A percentile compares a stretch with the other conserved stretches of the same genome.
phyloP scores from a whole-genome alignment of 2,797 vertebrate species.

The Glyptemys insculpta region DNA sequence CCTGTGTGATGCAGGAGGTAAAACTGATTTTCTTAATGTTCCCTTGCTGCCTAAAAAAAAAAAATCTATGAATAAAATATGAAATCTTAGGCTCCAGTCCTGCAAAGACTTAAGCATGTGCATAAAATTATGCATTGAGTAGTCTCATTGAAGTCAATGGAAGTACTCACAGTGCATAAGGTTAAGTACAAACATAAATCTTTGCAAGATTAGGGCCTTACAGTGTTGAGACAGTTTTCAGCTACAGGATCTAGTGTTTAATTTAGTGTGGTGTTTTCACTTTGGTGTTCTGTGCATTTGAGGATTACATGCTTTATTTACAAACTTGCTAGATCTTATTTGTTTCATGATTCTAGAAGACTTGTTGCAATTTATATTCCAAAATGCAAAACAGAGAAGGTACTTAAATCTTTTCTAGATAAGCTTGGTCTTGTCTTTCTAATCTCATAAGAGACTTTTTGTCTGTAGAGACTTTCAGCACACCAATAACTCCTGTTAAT shows the following conservation, averaged over 20 bases:
- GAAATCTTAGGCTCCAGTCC: rapidly evolving
- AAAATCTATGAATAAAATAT: background rate
- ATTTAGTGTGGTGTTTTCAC: rapidly evolving
- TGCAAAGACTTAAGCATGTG: background rate
- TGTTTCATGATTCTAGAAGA: background rate
- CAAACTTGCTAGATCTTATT: background rate
- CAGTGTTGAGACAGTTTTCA: rapidly evolving
- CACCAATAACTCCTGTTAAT: rapidly evolving
- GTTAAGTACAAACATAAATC: background rate
- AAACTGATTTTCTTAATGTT: background rate
- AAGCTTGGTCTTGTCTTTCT: background rate
- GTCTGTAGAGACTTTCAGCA: background rate
- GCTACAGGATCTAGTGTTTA: rapidly evolving
- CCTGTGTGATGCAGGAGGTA: background rate
- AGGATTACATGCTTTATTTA: background rate
- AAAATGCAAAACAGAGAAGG: background rate
- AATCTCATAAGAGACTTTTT: background rate
- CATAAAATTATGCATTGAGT: background rate
- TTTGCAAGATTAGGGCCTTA: rapidly evolving
- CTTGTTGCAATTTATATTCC: background rate
- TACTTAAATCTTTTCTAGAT: background rate
- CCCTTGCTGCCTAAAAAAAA: background rate
- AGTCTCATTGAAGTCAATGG: background rate
- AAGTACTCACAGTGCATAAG: background rate
- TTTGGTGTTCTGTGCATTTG: background rate